These are phyloP conservation scores for Austrofundulus limnaeus DNA, from an alignment of 2,113 vertebrate species.

Conservation along the genomic window DNA sequence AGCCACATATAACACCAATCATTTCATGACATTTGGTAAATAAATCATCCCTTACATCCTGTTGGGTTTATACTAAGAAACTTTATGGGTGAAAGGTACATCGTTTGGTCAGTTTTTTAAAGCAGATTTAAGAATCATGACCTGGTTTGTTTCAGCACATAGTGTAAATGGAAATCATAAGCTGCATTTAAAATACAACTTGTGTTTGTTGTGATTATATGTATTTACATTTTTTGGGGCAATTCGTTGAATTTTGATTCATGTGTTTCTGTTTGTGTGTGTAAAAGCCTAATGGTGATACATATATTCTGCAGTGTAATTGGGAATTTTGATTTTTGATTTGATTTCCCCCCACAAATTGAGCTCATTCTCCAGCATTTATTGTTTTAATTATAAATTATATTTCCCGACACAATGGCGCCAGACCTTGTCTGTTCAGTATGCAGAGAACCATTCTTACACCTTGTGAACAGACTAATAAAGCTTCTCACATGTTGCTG, in stretches of 20 bases:
- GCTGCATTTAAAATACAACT: too few relatives aligned
- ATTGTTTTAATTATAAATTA: constrained; percentile 9
- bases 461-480: constrained; percentile 35
- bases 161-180: too few relatives aligned
- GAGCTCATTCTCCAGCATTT: constrained; percentile 6
- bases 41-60: constrained; percentile 38
- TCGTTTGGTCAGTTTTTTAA: not conserved
- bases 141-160: not conserved
- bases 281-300: too few relatives aligned
- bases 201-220: too few relatives aligned
- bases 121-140: not conserved
- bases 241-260: not conserved
- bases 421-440: constrained; percentile 5
- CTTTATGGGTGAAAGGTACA: constrained; percentile 17
- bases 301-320: too few relatives aligned
- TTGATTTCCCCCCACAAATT: not conserved
- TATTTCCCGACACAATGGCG: constrained; percentile 11
- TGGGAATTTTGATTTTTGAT: not conserved
- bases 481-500: constrained; percentile 32
- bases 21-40: constrained; percentile 22
- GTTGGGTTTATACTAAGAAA: constrained; percentile 17
- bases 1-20: constrained; percentile 3
- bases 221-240: too few relatives aligned
- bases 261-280: too few relatives aligned
- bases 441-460: constrained; percentile 27